Evolutionary conservation across 2,888 invertebrate species (phyloP).

Genomic region (Ptilodon capucinus): DNA sequence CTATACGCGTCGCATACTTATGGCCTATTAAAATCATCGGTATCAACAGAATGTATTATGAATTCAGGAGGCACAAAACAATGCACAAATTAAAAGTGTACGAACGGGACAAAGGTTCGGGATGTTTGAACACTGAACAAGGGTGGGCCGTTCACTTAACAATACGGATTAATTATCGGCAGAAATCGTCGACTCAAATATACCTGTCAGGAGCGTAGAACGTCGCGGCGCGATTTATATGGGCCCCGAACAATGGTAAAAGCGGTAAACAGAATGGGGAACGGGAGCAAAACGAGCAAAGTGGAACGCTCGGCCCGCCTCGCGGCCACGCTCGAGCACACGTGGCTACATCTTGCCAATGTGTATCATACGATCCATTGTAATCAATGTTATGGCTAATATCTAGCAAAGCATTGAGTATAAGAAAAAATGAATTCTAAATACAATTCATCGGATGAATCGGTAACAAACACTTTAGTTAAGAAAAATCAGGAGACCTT

Average conservation of each 20-base stretch:
- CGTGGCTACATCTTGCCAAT: constrained; percentile 10
- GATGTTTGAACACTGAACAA: constrained; percentile 59
- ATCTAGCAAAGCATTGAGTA: no score
- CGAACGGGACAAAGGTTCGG: constrained; percentile 49
- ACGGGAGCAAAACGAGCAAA: constrained; percentile 74
- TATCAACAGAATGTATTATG: constrained; percentile 18
- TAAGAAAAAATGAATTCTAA: no score
- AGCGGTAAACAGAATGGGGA: constrained; percentile 78
- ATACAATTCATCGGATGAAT: no score
- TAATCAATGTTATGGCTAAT: neutral
- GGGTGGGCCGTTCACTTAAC: constrained; percentile 77
- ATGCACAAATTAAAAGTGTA: constrained; percentile 49
- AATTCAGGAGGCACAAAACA: constrained; percentile 29
- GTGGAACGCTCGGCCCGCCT: constrained; percentile 26
- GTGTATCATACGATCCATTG: constrained; percentile 31
- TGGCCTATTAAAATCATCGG: constrained; percentile 20
- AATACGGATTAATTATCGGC: constrained; percentile 82
- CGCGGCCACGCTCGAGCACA: constrained; percentile 29
- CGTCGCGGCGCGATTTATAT: constrained; percentile 78
- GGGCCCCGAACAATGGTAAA: constrained; percentile 78
- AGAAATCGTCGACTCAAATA: constrained; percentile 80
- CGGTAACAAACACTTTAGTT: no score
- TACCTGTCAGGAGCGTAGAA: constrained; percentile 78
- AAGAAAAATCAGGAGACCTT: no score
- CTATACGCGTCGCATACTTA: constrained; percentile 25